Conservation (phyloP, 2,888 invertebrate species). For the Dynastes maya region DNA sequence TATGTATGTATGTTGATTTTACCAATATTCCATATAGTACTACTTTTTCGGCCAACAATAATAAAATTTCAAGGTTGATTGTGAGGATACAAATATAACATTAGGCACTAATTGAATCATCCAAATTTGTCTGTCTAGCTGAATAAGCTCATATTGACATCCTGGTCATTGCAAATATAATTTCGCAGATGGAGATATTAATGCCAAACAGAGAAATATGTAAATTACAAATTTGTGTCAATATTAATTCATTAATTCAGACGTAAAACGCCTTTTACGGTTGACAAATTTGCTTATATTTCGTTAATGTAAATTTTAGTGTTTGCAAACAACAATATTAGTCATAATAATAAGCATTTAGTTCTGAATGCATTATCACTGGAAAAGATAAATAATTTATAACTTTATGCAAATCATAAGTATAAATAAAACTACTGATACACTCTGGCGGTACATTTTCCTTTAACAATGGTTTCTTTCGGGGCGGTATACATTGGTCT, state of each 20-base stretch:
- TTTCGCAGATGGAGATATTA: background rate
- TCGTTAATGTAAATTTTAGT: slow-evolving; percentile 21
- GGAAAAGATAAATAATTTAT: slow-evolving; percentile 33
- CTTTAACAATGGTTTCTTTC: slow-evolving; percentile 10
- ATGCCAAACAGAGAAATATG: too few relatives aligned
- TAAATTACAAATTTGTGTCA: too few relatives aligned
- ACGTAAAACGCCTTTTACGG: slow-evolving; percentile 5
- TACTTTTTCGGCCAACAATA: slow-evolving; percentile 20
- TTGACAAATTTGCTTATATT: slow-evolving; percentile 1
- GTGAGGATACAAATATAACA: slow-evolving; percentile 10
- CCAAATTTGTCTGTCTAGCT: slow-evolving; percentile 15
- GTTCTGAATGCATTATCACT: slow-evolving; percentile 21
- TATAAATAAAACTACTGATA: slow-evolving; percentile 34
- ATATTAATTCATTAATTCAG: slow-evolving; percentile 1
- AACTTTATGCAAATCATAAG: slow-evolving; percentile 27
- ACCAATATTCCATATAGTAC: slow-evolving; percentile 35
- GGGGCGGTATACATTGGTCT: slow-evolving; percentile 15
- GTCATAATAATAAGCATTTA: background rate
- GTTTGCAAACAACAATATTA: slow-evolving; percentile 30
- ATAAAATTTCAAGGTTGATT: slow-evolving; percentile 21
- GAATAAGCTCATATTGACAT: slow-evolving; percentile 7
- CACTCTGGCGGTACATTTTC: background rate
- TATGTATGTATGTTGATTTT: slow-evolving; percentile 31
- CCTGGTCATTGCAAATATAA: slow-evolving; percentile 3
- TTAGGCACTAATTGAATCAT: slow-evolving; percentile 20